Base-by-base conservation (phyloP, 2,888 invertebrate genomes). In the Leptinotarsa haldemani region DNA sequence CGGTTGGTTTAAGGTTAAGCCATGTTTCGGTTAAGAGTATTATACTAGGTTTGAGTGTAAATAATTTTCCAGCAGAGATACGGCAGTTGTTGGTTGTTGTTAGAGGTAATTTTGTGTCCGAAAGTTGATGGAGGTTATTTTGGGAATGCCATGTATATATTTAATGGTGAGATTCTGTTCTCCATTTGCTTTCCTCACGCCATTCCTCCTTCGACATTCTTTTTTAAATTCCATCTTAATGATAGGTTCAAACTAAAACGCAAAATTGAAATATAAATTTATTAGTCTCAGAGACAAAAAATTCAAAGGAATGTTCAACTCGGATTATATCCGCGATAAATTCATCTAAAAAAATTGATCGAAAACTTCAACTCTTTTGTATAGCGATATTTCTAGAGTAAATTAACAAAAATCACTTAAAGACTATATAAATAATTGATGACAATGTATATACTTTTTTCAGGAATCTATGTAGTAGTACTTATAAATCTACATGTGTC, bases 401-500 rank as follows among this genome's bases (percentile, higher is more conserved):
- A 50, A 61, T 40, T 61, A 61, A 61, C 61, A 61, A 61, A 61
- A 61, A 56, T 56, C 25, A 16, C 61, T 61, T 22, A 7, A 7
- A 52, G 25, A 13, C n/a, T 52, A 53, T 22, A 53, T 18, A 68
- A 56, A 46, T 68, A 53, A 56, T 20, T 46, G 20, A 53, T 16
- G 30, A 46, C 20, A 5, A n/a, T 20, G 18, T 15, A 20, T 68
- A 53, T 56, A 56, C 16, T 40, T 40, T 13, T 68, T 56, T 56
- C 12, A 56, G 30, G 40, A 22, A 65, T 67, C 30, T 46, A 64
- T 65, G 12, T 61, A 61, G 30, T 61, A 61, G n/a, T 40, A 9
- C 16, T 48, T 69, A 40, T 68, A 18, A 69, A 48, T 82, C 93
- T 94, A 97, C 97, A 97, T 97, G 90, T 98, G 98, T 88, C 98